Evolutionary conservation across 2,113 vertebrate species (phyloP), one percentile per base, ranked within the genome.

Genomic region (Pyxicephalus adspersus): DNA sequence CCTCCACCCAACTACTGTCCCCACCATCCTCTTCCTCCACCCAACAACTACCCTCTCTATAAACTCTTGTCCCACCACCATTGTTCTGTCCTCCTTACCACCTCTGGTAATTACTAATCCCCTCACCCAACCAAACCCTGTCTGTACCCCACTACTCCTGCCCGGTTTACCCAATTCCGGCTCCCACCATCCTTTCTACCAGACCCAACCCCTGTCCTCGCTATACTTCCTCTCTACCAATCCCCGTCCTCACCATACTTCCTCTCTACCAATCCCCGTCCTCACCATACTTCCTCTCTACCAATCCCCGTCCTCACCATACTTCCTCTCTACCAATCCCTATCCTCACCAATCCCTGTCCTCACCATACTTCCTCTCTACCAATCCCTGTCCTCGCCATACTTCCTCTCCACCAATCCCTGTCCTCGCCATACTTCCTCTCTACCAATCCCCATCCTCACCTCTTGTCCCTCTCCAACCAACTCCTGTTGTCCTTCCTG

Each of bases 331-430:
- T 75, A 22, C 63, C 65, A 16, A 72, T 64, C 31, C 64, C 34
- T 38, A 68, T 15, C 19, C 11, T 31, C 17, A 22, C 31, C 26
- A n/a, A 29, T 77, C 23, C n/a, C 82, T 26, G 19, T 3, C 20
- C 34, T 1, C 72, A 23, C 64, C 66, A 16, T 70, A 57, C 34
- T 60, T 26, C 38, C 76, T 18, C 9, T 22, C 18, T 18, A 22
- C 31, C 26, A n/a, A 29, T 77, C 23, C n/a, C 82, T 23, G 19
- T 3, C 29, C 34, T 1, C 68, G 19, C 64, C 66, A 16, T 68
- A 64, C 31, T 64, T 28, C 34, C 75, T 17, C n/a, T 16, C 18
- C 17, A 34, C n/a, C 26, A n/a, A 29, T 77, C 23, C n/a, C 82
- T 26, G 19, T 3, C 29, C 34, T 1, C 67, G n/a, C 64, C 66